A percentile compares a stretch with the other conserved stretches of the same genome.
Evolutionary conservation across 2,113 vertebrate species (phyloP).

Genomic region (Hypomesus transpacificus): DNA sequence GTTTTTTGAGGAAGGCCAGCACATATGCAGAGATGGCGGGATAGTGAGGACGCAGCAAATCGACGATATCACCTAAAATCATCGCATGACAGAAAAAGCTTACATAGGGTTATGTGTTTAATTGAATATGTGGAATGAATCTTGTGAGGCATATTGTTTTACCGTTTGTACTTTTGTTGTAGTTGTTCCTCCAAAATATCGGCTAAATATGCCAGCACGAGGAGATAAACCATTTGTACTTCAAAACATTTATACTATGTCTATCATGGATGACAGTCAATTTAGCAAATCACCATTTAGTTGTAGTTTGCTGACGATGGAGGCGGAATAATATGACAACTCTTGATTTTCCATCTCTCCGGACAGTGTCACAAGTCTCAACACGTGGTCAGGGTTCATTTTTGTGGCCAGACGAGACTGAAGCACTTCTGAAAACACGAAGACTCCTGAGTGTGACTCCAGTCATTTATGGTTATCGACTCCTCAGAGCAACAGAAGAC

Average conservation of each 20-base stretch:
- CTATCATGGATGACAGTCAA: not conserved
- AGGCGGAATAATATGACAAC: conserved; percentile 45
- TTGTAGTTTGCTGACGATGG: conserved; percentile 50
- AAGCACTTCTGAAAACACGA: conserved; percentile 34
- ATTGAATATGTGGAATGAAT: too few relatives aligned
- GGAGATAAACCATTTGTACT: too few relatives aligned
- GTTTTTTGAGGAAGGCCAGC: conserved; percentile 41
- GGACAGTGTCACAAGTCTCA: conserved; percentile 40
- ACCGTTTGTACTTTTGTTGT: too few relatives aligned
- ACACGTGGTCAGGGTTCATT: conserved; percentile 45
- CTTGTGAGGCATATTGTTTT: too few relatives aligned
- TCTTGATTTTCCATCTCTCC: conserved; percentile 31
- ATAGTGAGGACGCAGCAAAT: conserved; percentile 48
- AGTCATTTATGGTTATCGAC: not conserved
- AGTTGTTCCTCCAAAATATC: too few relatives aligned
- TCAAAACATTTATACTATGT: not conserved
- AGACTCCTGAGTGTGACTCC: not conserved
- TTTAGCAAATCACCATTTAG: conserved; percentile 43
- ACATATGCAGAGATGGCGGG: conserved; percentile 30
- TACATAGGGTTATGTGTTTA: not conserved
- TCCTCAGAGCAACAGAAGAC: too few relatives aligned
- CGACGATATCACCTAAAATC: conserved; percentile 14
- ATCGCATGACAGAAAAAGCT: not conserved
- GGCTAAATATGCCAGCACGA: too few relatives aligned
- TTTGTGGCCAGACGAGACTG: conserved; percentile 21